Conservation (phyloP, 92 coral and sea anemone genomes). For the Epizoanthus rinbou region DNA sequence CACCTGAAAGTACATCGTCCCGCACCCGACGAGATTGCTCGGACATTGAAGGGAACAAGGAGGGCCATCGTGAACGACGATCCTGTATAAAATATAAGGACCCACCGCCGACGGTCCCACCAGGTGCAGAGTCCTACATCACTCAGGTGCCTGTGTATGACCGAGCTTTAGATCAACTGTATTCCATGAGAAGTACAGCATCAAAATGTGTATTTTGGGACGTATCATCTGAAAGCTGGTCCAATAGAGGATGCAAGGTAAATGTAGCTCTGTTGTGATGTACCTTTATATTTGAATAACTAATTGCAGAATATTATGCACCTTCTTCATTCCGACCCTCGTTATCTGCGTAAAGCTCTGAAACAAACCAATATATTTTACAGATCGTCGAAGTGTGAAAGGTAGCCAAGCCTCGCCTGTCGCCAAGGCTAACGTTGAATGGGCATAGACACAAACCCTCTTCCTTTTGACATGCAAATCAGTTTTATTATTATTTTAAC, state of each 20-base stretch:
- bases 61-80: neutral
- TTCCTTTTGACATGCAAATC: too few species aligned
- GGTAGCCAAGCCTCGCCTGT: too few species aligned
- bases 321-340: too few species aligned
- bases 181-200: constrained; percentile 33
- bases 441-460: too few species aligned
- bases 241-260: constrained; percentile 30
- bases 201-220: constrained; percentile 36
- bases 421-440: too few species aligned
- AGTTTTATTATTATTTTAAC: too few species aligned
- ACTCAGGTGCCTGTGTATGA: constrained; percentile 20
- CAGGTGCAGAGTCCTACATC: constrained; percentile 6
- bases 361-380: too few species aligned
- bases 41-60: neutral
- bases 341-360: too few species aligned
- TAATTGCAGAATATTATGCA: too few species aligned
- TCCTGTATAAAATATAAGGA: constrained; percentile 39
- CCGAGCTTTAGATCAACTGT: constrained; percentile 16
- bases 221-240: constrained; percentile 15
- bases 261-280: neutral
- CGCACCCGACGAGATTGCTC: constrained; percentile 32
- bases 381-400: too few species aligned
- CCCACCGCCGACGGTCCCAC: constrained; percentile 23
- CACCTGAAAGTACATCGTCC: neutral
- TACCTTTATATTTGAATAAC: too few species aligned